Conservation (phyloP, 1,140 invertebrate genomes). For the Heliconius himera region DNA sequence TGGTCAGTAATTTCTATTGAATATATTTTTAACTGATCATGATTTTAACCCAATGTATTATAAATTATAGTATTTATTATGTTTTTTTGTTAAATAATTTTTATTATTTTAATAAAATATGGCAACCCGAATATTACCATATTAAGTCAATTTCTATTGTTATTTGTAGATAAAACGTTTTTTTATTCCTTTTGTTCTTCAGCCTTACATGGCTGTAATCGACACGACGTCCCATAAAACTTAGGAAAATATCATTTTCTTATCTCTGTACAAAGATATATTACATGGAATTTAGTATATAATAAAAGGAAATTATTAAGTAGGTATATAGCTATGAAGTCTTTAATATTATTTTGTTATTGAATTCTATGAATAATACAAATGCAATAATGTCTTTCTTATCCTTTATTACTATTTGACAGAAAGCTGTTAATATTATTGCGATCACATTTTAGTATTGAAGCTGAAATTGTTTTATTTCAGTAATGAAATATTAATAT, state of each 20-base stretch:
- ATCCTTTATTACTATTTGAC: too few species aligned
- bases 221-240: slow-evolving; percentile 1
- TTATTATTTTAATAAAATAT: too few species aligned
- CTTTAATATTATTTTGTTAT: neutral
- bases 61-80: too few species aligned
- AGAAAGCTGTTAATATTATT: too few species aligned
- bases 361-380: neutral
- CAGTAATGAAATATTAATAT: too few species aligned
- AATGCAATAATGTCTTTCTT: neutral
- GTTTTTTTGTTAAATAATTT: too few species aligned
- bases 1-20: too few species aligned
- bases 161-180: neutral
- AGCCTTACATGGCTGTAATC: neutral
- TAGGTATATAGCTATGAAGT: neutral
- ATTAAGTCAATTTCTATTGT: neutral
- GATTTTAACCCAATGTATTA: too few species aligned
- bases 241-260: neutral
- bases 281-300: neutral
- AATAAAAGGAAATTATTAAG: slow-evolving; percentile 1
- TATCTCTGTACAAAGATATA: neutral
- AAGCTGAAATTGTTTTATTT: too few species aligned
- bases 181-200: neutral
- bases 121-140: too few species aligned
- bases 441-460: too few species aligned
- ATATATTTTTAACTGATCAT: too few species aligned